Conservation (phyloP, 2,113 vertebrate species). For the Osmerus eperlanus region DNA sequence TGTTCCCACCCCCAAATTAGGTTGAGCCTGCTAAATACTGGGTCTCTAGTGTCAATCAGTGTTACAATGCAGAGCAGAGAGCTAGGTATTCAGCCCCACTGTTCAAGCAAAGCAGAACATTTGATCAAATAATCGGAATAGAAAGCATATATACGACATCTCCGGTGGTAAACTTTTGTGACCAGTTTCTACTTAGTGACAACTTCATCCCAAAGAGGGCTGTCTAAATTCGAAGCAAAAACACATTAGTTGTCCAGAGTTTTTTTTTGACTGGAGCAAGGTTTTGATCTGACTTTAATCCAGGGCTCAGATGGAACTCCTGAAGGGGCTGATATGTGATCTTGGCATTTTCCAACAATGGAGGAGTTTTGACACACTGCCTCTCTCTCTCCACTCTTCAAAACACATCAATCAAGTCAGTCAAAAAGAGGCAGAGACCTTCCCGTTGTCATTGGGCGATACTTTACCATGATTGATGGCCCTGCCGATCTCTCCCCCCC, state of each 20-base stretch:
- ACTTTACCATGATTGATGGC: slow-evolving; percentile 67
- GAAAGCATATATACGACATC: background rate
- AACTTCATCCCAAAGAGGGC: background rate
- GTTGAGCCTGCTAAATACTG: too few species aligned
- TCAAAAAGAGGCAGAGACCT: slow-evolving; percentile 66
- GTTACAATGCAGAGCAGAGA: too few species aligned
- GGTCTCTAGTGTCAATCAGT: too few species aligned
- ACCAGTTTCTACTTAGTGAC: background rate
- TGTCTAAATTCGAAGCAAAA: background rate
- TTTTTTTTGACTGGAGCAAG: background rate
- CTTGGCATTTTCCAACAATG: slow-evolving; percentile 39
- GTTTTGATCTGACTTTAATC: slow-evolving; percentile 4
- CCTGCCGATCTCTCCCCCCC: slow-evolving; percentile 31
- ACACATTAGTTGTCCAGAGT: background rate
- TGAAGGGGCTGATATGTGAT: slow-evolving; percentile 47
- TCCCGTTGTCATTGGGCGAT: slow-evolving; percentile 63
- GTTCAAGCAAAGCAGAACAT: background rate
- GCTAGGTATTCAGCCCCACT: too few species aligned
- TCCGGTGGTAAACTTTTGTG: background rate
- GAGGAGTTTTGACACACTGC: slow-evolving; percentile 43
- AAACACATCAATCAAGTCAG: slow-evolving; percentile 73
- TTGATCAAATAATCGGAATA: background rate
- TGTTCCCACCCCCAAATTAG: too few species aligned
- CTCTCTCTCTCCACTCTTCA: slow-evolving; percentile 49
- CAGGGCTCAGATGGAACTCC: slow-evolving; percentile 25